Percentiles rank a stretch among this genome's conserved stretches.
These are phyloP conservation scores for Urocolius indicus DNA, from an alignment of 2,113 vertebrate genomes.

Conservation along the genomic window DNA sequence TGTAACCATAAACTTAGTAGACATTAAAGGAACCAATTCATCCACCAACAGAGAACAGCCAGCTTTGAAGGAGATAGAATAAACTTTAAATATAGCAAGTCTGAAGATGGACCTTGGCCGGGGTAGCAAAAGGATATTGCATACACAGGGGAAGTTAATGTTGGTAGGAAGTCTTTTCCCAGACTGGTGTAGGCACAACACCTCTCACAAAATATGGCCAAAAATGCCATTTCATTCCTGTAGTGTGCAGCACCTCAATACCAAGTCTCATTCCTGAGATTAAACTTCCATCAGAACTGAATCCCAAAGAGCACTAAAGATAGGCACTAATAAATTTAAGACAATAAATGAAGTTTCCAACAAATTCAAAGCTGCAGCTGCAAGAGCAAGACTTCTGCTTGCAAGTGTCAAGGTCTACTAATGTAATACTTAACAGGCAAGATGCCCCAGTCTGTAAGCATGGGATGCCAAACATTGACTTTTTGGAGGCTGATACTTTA, in stretches of 20 bases:
- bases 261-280: not conserved
- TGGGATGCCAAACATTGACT: not conserved
- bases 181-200: not conserved
- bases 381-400: not conserved
- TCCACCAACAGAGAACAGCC: not conserved
- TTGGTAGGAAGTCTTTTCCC: not conserved
- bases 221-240: not conserved
- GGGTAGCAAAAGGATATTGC: not conserved
- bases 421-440: not conserved
- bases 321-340: not conserved
- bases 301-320: not conserved
- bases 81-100: not conserved
- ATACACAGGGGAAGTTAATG: not conserved
- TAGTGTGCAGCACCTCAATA: not conserved
- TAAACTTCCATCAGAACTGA: not conserved
- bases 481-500: not conserved
- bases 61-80: not conserved
- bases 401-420: not conserved
- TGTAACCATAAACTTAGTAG: not conserved
- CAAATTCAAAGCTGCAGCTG: conserved; percentile 10
- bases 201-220: not conserved
- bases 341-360: not conserved
- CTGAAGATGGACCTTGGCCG: not conserved
- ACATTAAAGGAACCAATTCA: not conserved
- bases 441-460: not conserved